Percentiles rank a stretch among this genome's conserved stretches.
Conservation (phyloP, 2,797 vertebrate species). For the Neostethus bicornis region DNA sequence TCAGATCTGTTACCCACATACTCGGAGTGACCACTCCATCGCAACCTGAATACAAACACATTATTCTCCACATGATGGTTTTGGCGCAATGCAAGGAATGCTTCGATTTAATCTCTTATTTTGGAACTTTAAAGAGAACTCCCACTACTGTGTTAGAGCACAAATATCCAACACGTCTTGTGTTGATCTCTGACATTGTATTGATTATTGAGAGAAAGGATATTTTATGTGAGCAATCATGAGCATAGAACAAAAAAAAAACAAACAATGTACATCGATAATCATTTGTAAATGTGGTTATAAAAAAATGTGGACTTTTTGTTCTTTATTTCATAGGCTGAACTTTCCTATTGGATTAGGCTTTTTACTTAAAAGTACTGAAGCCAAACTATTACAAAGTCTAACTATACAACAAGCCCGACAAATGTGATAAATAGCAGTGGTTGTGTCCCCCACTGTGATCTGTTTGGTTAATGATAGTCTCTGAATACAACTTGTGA, state of each 20-base stretch:
- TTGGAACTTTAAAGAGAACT: slow-evolving; percentile 56
- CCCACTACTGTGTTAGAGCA: slow-evolving; percentile 46
- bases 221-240: too few species aligned
- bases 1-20: slow-evolving; percentile 37
- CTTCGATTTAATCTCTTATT: slow-evolving; percentile 53
- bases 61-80: slow-evolving; percentile 65
- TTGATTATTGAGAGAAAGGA: slow-evolving; percentile 31
- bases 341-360: too few species aligned
- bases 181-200: slow-evolving; percentile 26
- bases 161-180: slow-evolving; percentile 9
- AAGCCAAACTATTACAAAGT: too few species aligned
- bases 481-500: too few species aligned
- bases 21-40: slow-evolving; percentile 23
- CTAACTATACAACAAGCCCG: too few species aligned
- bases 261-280: slow-evolving; percentile 40
- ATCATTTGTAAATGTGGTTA: not conserved
- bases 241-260: too few species aligned
- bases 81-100: slow-evolving; percentile 69
- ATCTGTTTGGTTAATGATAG: too few species aligned
- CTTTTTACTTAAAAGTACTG: too few species aligned
- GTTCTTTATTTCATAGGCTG: too few species aligned
- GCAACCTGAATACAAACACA: slow-evolving; percentile 63
- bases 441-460: too few species aligned
- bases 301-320: too few species aligned
- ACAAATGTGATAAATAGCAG: too few species aligned